These are phyloP conservation scores for cat (Felis catus) DNA, from an alignment of 2,113 vertebrate species.

Conservation along the genomic window F.catus_Fca126_mat1.0 CM031416.1:17349501-17350000, in stretches of 20 bases:
- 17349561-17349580: background rate
- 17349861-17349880: background rate
- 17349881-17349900: background rate
- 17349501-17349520: background rate
- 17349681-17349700: background rate
- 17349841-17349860: background rate
- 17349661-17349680: background rate
- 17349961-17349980: background rate
- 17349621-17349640: background rate
- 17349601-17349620: background rate
- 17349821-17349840: background rate
- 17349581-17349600: background rate
- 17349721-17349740: background rate
- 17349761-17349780: accelerated
- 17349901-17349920: background rate
- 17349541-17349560: background rate
- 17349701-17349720: background rate
- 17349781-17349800: background rate
- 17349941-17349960: background rate
- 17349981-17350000: background rate
- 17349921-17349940: background rate
- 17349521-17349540: background rate
- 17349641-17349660: background rate
- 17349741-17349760: background rate
- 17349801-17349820: accelerated